A percentile compares a stretch with the other conserved stretches of the same genome.
Evolutionary conservation across 2,888 invertebrate genomes (phyloP).

Genomic region (Alentia gelatinosa): DNA sequence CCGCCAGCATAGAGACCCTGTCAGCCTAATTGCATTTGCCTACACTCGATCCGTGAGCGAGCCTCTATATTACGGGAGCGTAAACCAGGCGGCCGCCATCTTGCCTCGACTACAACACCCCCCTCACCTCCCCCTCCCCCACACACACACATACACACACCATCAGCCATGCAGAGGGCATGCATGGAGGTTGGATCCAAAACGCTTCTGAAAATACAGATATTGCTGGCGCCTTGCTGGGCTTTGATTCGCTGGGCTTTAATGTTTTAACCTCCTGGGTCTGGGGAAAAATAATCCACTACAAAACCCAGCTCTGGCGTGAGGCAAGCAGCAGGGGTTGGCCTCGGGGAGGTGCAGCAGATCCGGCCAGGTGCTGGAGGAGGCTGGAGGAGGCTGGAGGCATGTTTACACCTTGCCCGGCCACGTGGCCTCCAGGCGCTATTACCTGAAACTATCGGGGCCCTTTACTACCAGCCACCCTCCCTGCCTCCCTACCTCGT

Average conservation of each 20-base stretch:
- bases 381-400: background rate
- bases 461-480: background rate
- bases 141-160: background rate
- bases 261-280: no score
- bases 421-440: background rate
- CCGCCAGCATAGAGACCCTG: slow-evolving; percentile 20
- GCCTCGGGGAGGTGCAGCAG: no score
- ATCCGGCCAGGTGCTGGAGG: background rate
- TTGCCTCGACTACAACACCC: no score
- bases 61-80: background rate
- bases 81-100: background rate
- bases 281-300: no score
- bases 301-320: no score
- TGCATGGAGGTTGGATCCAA: background rate
- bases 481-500: no score
- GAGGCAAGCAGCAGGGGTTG: no score
- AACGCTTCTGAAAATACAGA: background rate
- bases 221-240: background rate
- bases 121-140: background rate
- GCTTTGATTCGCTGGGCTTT: background rate
- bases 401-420: background rate
- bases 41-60: slow-evolving; percentile 5
- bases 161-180: background rate
- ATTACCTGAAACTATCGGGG: background rate
- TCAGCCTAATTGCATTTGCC: slow-evolving; percentile 30